These are phyloP conservation scores for Thamnophis sirtalis DNA, from an alignment of 2,113 vertebrate genomes.

Conservation along the genomic window DNA sequence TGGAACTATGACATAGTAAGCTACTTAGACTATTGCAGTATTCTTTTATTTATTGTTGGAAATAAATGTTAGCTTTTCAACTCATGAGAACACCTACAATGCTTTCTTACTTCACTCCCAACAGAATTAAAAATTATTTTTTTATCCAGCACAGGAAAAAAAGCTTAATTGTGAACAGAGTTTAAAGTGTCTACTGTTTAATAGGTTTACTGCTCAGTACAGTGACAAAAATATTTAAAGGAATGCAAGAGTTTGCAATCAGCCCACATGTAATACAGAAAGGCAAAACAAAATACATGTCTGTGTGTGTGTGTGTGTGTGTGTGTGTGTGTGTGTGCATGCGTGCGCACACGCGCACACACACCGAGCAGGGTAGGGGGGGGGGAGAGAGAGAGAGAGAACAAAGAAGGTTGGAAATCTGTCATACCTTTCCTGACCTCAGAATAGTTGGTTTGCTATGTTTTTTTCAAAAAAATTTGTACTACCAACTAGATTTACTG, in stretches of 20 bases:
- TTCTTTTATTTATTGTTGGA: not conserved
- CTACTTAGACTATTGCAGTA: not conserved
- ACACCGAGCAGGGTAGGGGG: too few relatives aligned
- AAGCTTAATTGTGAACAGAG: fast-evolving
- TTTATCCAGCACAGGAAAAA: not conserved
- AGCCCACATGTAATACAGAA: not conserved
- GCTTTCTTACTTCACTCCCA: not conserved
- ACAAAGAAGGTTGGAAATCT: too few relatives aligned
- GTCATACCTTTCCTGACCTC: too few relatives aligned
- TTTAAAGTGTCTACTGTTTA: not conserved
- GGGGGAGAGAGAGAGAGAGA: too few relatives aligned
- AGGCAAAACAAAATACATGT: too few relatives aligned
- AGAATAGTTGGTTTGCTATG: too few relatives aligned
- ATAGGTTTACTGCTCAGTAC: fast-evolving
- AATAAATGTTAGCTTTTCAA: not conserved
- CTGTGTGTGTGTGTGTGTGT: too few relatives aligned
- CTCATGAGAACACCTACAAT: not conserved
- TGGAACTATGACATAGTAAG: not conserved
- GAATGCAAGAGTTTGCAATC: not conserved
- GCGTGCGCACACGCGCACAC: too few relatives aligned
- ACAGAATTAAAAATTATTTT: not conserved
- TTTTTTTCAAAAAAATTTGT: too few relatives aligned
- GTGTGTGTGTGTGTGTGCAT: too few relatives aligned
- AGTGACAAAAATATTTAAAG: not conserved
- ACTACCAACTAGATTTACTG: too few relatives aligned